phyloP scores from a whole-genome alignment of 2,113 vertebrate genomes.

The Pedetes capensis region DNA sequence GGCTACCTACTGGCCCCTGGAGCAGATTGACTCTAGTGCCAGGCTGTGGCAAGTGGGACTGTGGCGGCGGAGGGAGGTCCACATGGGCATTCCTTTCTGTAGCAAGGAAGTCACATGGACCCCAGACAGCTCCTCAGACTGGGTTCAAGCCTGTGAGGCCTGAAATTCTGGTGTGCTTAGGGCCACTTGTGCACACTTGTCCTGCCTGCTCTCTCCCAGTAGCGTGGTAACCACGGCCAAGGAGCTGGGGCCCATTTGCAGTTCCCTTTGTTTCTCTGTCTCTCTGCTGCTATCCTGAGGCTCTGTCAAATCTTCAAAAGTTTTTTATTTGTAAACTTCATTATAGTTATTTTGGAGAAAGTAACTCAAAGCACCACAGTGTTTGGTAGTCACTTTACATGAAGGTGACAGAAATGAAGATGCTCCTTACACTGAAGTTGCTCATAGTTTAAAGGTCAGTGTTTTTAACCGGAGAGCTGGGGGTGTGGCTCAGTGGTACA shows the following conservation, averaged over 20 bases:
- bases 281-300: not conserved
- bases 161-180: too few species aligned
- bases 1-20: not conserved
- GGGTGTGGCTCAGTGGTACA: too few species aligned
- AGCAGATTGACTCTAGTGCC: not conserved
- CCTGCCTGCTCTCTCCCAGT: too few species aligned
- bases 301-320: not conserved
- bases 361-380: not conserved
- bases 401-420: not conserved
- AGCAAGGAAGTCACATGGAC: not conserved
- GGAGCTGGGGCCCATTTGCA: not conserved
- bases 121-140: not conserved
- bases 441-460: not conserved
- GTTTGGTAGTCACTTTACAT: not conserved
- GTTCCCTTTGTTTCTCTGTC: not conserved
- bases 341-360: not conserved
- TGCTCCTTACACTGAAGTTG: not conserved
- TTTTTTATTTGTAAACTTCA: not conserved
- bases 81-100: not conserved
- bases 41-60: not conserved
- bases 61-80: not conserved
- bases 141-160: not conserved
- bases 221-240: not conserved
- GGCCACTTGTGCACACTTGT: too few species aligned
- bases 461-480: not conserved